A percentile compares a stretch with the other conserved stretches of the same genome.
phyloP scores from a whole-genome alignment of 37 sponge, comb jelly and placozoan species.

The Beroe forskalii region DNA sequence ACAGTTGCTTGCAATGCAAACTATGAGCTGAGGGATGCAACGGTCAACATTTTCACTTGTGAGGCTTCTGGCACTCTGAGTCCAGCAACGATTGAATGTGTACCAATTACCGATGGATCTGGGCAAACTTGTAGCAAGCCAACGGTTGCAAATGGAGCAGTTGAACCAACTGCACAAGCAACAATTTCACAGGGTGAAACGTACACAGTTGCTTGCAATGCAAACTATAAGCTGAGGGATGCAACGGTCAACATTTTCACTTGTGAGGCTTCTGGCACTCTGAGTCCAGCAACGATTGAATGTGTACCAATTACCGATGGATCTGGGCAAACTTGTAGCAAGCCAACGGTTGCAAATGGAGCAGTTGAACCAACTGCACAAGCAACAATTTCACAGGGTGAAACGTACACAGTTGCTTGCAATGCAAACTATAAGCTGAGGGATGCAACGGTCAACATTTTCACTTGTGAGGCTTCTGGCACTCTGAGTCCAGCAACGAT shows the following conservation, averaged over 20 bases:
- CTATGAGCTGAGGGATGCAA: not conserved
- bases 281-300: not conserved
- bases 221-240: not conserved
- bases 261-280: not conserved
- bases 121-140: not conserved
- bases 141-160: not conserved
- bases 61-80: not conserved
- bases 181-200: not conserved
- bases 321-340: too few species aligned
- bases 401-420: too few species aligned
- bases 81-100: not conserved
- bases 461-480: too few species aligned
- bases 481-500: too few species aligned
- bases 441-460: too few species aligned
- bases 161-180: not conserved
- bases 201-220: not conserved
- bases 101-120: not conserved
- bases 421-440: too few species aligned
- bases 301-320: too few species aligned
- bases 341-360: too few species aligned
- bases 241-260: not conserved
- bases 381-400: too few species aligned
- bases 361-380: too few species aligned
- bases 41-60: slow-evolving; percentile 16
- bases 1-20: not conserved